Evolutionary conservation across 2,888 invertebrate genomes (phyloP), one percentile per base, ranked within the genome.

Genomic region (Hirtodrosophila confusa): DNA sequence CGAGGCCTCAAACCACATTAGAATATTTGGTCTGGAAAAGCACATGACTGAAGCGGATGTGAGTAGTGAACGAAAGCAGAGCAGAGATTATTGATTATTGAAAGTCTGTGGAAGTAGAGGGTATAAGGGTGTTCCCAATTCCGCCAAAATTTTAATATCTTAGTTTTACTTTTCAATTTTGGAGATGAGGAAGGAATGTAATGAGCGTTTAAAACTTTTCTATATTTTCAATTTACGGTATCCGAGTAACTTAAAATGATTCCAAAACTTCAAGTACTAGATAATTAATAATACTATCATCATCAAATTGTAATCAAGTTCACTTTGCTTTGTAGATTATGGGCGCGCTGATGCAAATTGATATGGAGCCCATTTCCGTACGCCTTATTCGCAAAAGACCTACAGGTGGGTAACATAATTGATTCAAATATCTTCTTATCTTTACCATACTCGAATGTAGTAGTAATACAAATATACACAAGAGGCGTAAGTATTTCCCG

Each of bases 311-410:
- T 17, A 17, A 17, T 17, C 17, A 17, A n/a, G 17, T 17, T 17
- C 17, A 17, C 4, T 27, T 27, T 27, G 4, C 4, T 5, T 27
- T 27, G 6, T 6, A 96, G 96, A 95, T 97, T 82, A 94, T 95
- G 82, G 94, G 95, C 90, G 95, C 96, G 88, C 93, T 97, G 80
- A 93, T 95, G 80, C 93, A 94, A 87, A 94, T 94, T 90, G 95
- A 95, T 69, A 92, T 96, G 72, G 94, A 95, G 91, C 95, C 96
- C 3, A 94, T 95, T 90, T 96, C 96, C 89, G 95, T 97, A 86
- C 93, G 97, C 43, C 92, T 97, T 39, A 96, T 97, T 90, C 93
- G 96, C 83, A 95, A 96, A 92, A 95, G 95, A 92, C 95, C 95
- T 90, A 96, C 96, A 94, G 96, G 96, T 96, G 94, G 93, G 92